Conservation (phyloP, 2,888 invertebrate species). For the Gari tellinella region DNA sequence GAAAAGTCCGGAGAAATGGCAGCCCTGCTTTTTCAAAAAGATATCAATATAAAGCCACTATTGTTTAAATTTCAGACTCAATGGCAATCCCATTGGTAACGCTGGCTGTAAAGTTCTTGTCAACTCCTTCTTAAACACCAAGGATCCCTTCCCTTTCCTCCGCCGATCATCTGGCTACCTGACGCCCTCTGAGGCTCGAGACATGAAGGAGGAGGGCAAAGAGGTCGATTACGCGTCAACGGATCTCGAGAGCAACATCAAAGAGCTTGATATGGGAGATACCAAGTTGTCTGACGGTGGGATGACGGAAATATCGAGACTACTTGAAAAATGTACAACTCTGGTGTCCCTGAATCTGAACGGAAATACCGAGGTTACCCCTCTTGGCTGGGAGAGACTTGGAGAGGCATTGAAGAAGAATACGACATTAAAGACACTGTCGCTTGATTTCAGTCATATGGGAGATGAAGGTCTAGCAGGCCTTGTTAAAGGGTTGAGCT, state of each 20-base stretch:
- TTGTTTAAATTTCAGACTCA: conserved; percentile 65
- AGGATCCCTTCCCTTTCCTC: conserved; percentile 56
- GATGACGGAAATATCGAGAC: conserved; percentile 62
- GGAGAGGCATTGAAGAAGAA: conserved; percentile 74
- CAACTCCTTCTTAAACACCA: conserved; percentile 58
- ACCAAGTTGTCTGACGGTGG: conserved; percentile 71
- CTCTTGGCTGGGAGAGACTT: conserved; percentile 73
- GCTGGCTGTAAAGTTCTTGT: conserved; percentile 69
- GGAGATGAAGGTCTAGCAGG: conserved; percentile 74
- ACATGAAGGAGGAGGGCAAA: conserved; percentile 22
- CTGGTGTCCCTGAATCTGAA: conserved; percentile 72
- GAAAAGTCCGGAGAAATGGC: too few relatives aligned
- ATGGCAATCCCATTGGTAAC: conserved; percentile 76
- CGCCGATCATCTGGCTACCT: conserved; percentile 50
- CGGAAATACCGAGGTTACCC: conserved; percentile 68
- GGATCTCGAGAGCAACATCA: conserved; percentile 44
- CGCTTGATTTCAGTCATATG: conserved; percentile 76
- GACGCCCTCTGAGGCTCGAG: conserved; percentile 44
- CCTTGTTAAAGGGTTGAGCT: conserved; percentile 69
- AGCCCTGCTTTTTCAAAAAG: not conserved
- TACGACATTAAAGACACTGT: conserved; percentile 67
- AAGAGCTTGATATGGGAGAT: conserved; percentile 76
- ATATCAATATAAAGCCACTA: not conserved
- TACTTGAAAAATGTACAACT: conserved; percentile 68
- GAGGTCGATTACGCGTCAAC: conserved; percentile 26